Evolutionary conservation across 2,888 invertebrate genomes (phyloP), one percentile per base, ranked within the genome.

Genomic region (Silvanus unidentatus): DNA sequence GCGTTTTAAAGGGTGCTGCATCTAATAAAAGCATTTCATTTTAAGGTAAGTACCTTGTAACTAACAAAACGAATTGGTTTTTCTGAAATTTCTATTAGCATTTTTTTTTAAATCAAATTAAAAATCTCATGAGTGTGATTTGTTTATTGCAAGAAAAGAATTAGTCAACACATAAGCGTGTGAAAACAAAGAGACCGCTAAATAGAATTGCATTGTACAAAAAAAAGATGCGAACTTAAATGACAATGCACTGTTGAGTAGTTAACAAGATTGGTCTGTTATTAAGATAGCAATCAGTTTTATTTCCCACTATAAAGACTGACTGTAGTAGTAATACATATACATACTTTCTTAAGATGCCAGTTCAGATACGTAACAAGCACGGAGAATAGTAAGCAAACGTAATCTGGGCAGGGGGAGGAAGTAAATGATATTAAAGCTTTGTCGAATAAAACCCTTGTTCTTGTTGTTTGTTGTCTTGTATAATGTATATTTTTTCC

Each of bases 251-350:
- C 64, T 62, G 65, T 63, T 62, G 65, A 65, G 70, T 66, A 67
- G 69, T 70, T 70, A 69, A 71, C 70, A 70, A 69, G 71, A 71
- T 71, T 70, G 70, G 68, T 68, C 70, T 60, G 69, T 70, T 68
- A 71, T 71, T 71, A 71, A 70, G 70, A 70, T 70, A 68, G 70
- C 70, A 70, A 70, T 71, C 70, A 68, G 65, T 69, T 71, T 71
- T 71, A 71, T 71, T 70, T 65, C 68, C 65, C 59, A 54, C 68
- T 60, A 70, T 71, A 71, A 71, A 71, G 66, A 64, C 61, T 59
- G 62, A 58, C 62, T 61, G 65, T 66, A 67, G 22, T 22, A 22
- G 22, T 22, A 22, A 8, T 22, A 22, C n/a, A 68, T 69, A 63
- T 65, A 66, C 67, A 68, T 64, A 68, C 65, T 68, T 66, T 66